Percentiles rank a stretch among this genome's conserved stretches.
phyloP scores from a whole-genome alignment of 1,140 invertebrate species.

The Bombus difficillimus region DNA sequence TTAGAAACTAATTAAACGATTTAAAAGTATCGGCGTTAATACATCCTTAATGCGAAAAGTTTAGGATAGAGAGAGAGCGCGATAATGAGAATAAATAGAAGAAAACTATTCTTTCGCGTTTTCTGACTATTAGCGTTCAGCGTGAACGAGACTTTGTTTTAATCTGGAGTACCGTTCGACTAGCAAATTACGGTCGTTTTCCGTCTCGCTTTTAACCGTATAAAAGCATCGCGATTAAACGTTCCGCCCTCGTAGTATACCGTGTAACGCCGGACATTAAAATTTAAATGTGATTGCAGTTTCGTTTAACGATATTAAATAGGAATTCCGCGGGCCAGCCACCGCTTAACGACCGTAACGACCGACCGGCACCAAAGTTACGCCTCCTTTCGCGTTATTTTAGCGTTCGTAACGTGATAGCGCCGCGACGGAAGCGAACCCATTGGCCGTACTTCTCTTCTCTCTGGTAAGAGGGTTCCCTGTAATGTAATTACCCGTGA shows the following conservation, averaged over 20 bases:
- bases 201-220: slow-evolving; percentile 5
- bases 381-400: slow-evolving; percentile 31
- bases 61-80: too few species aligned
- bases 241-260: slow-evolving; percentile 17
- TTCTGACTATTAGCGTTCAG: neutral
- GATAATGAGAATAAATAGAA: too few species aligned
- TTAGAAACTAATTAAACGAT: too few species aligned
- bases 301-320: slow-evolving; percentile 52
- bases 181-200: slow-evolving; percentile 13
- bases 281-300: slow-evolving; percentile 49
- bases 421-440: neutral
- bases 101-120: neutral
- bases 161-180: slow-evolving; percentile 4
- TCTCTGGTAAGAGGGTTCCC: neutral
- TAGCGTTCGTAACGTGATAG: slow-evolving; percentile 11
- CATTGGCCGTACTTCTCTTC: neutral
- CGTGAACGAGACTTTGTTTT: slow-evolving; percentile 9
- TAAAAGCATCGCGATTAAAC: slow-evolving; percentile 44
- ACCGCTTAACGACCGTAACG: slow-evolving; percentile 37
- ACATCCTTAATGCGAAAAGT: too few species aligned
- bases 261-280: slow-evolving; percentile 28
- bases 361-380: neutral
- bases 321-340: slow-evolving; percentile 23
- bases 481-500: slow-evolving; percentile 20
- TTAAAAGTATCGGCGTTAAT: too few species aligned